Percentiles rank a stretch among this genome's conserved stretches.
Evolutionary conservation across 2,888 invertebrate species (phyloP).

Genomic region (Branchellion lobata): DNA sequence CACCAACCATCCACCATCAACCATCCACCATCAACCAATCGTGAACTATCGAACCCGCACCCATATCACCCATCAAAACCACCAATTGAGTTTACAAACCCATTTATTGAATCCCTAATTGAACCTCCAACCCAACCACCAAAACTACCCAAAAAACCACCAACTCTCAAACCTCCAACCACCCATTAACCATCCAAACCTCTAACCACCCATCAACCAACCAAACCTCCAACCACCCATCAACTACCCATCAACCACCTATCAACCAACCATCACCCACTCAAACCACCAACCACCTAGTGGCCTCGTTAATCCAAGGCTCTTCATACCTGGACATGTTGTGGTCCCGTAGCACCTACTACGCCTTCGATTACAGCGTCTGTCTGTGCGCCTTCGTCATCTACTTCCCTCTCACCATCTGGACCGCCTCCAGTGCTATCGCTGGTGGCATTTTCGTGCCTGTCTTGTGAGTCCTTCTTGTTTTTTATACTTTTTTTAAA

Average conservation of each 20-base stretch:
- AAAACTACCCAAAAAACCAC: neutral
- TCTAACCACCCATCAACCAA: neutral
- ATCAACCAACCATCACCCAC: no score
- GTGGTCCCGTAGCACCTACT: constrained; percentile 55
- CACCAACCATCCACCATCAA: no score
- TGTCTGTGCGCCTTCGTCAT: constrained; percentile 47
- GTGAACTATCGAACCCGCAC: no score
- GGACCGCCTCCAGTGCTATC: constrained; percentile 51
- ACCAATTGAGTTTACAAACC: neutral
- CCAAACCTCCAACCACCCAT: neutral
- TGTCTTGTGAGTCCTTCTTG: constrained; percentile 48
- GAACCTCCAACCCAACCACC: neutral
- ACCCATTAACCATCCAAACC: no score
- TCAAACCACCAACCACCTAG: constrained; percentile 45
- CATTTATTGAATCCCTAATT: neutral
- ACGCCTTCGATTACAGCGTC: constrained; percentile 53
- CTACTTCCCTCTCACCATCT: constrained; percentile 51
- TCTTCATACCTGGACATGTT: constrained; percentile 56
- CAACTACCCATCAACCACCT: neutral
- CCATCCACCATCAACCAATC: no score
- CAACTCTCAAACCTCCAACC: neutral
- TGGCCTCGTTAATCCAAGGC: constrained; percentile 54
- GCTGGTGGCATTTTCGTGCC: constrained; percentile 53
- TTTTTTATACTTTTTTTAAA: neutral
- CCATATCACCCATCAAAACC: no score